phyloP scores from a whole-genome alignment of 2,888 invertebrate species.

The Xanthia togata region DNA sequence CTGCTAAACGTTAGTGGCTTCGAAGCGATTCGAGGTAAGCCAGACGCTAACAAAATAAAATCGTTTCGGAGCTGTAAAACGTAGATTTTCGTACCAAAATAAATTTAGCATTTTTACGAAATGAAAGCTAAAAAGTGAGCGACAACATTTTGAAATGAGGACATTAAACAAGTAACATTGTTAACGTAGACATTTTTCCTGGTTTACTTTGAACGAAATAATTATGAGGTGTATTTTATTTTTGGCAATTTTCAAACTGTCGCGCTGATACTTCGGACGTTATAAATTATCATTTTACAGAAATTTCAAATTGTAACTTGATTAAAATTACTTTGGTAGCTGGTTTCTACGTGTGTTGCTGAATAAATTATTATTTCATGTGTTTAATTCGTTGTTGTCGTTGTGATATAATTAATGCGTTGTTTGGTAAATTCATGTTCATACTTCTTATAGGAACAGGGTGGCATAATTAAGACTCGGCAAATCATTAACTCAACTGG shows the following conservation, averaged over 20 bases:
- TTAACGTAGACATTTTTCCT: constrained; percentile 5
- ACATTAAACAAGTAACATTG: constrained; percentile 37
- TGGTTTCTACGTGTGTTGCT: no score
- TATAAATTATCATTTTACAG: background rate
- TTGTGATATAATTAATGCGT: background rate
- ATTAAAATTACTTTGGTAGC: background rate
- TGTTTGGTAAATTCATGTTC: background rate
- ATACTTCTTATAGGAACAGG: background rate
- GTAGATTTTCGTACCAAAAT: constrained; percentile 58
- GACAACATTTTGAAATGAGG: constrained; percentile 46
- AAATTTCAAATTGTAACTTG: background rate
- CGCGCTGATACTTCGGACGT: background rate
- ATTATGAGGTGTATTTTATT: constrained; percentile 30
- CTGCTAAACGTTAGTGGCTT: constrained; percentile 45
- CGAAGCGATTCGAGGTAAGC: constrained; percentile 46
- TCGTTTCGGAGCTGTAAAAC: constrained; percentile 55
- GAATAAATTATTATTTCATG: background rate
- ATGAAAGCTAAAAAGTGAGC: constrained; percentile 53
- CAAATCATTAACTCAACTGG: background rate
- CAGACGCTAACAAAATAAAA: constrained; percentile 60
- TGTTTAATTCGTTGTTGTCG: background rate
- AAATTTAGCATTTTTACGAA: constrained; percentile 63
- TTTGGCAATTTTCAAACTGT: background rate
- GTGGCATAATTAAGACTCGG: background rate
- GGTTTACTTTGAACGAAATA: constrained; percentile 32